Base-by-base conservation (phyloP, 2,797 vertebrate genomes). In the Pipistrellus pygmaeus region DNA sequence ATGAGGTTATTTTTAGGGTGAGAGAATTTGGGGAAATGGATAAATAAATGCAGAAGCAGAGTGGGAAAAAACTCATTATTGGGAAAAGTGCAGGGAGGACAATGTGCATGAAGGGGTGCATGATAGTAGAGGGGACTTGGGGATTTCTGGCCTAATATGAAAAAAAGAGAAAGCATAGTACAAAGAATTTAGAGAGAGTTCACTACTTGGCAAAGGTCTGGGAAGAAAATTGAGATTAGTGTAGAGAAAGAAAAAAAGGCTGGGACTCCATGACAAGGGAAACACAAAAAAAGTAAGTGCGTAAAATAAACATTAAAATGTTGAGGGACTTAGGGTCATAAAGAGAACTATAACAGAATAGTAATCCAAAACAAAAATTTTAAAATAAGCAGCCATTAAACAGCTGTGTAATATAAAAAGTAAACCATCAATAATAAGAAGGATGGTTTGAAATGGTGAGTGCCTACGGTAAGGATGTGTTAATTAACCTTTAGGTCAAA, bases 401-500 rank as follows among this genome's bases (percentile, higher is more conserved):
- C 30, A n/a, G 11, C 1, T 68, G 4, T 57, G 72, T 60, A 27
- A 53, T 44, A 30, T 44, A 88, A 82, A 77, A 91, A 66, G 76
- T 64, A 20, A 53, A 41, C 27, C 44, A 4, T 11, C 57, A 27
- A 27, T 60, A 8, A n/a, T 27, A 86, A 30, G 25, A 77, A 55
- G 20, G 14, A 44, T 32, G 13, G 6, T 30, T 86, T 86, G 32
- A 88, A 81, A 76, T 21, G 53, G 66, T 11, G 5, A 60, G 17
- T 9, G 35, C 7, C 32, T 69, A 68, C 66, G 12, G 27, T 21
- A 82, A 87, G 13, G 8, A 12, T 30, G 8, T 72, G 14, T 83
- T 91, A 69, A 85, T 72, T 12, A 86, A 85, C 3, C 41, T 64
- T 35, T 35, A 32, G 25, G 21, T 88, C 38, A 83, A 60, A 62